These are phyloP conservation scores for Vombatus ursinus DNA, from an alignment of 2,113 vertebrate genomes.

Conservation along the genomic window DNA sequence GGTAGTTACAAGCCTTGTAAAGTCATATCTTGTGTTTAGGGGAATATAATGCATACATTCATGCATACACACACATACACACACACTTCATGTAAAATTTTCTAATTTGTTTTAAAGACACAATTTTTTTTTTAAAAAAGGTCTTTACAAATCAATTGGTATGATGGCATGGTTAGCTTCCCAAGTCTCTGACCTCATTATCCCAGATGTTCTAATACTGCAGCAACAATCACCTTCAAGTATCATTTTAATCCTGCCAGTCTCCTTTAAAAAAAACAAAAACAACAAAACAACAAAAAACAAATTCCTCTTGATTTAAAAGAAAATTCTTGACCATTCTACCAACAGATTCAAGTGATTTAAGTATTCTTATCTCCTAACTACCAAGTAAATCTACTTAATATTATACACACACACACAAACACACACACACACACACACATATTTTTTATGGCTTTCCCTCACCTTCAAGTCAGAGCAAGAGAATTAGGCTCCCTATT, in stretches of 20 bases:
- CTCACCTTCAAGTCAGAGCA: constrained; percentile 60
- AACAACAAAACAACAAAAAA: too few species aligned
- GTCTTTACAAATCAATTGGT: neutral
- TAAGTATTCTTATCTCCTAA: constrained; percentile 31
- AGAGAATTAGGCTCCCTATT: constrained; percentile 4
- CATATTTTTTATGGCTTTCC: constrained; percentile 19
- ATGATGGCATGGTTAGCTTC: neutral
- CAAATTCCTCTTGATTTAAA: constrained; percentile 61
- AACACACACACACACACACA: too few species aligned
- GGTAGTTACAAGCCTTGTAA: neutral
- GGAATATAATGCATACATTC: neutral
- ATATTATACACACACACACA: too few species aligned
- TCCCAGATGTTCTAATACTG: neutral
- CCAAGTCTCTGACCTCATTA: neutral
- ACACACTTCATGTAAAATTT: neutral
- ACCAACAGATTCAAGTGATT: constrained; percentile 48
- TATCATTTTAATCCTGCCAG: constrained; percentile 41
- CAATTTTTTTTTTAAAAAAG: constrained; percentile 2
- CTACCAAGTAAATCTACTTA: constrained; percentile 59
- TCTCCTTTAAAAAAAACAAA: constrained; percentile 47
- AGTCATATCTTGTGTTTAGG: neutral
- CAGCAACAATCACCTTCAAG: constrained; percentile 55
- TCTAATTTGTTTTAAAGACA: constrained; percentile 1
- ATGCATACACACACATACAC: neutral
- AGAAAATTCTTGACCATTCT: constrained; percentile 53